Evolutionary conservation across 2,888 invertebrate genomes (phyloP).

Genomic region (Dromius quadrimaculatus): DNA sequence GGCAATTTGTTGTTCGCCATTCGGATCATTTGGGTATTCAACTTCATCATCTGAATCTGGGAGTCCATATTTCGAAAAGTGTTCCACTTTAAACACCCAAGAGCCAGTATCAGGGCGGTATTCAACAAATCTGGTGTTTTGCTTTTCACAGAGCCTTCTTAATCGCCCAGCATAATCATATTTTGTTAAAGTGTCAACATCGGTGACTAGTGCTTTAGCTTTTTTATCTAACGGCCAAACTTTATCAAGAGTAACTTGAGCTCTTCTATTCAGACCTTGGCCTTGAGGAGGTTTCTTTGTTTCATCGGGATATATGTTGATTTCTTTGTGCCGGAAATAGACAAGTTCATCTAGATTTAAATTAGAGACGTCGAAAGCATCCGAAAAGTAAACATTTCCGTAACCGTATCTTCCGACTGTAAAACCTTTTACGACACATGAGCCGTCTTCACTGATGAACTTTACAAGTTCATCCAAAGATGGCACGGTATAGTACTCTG

Average conservation of each 20-base stretch:
- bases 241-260: conserved; percentile 91
- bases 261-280: conserved; percentile 87
- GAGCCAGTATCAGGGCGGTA: conserved; percentile 96
- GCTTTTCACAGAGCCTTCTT: conserved; percentile 85
- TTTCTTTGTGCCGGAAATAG: conserved; percentile 93
- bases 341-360: conserved; percentile 91
- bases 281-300: conserved; percentile 89
- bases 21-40: neutral
- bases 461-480: conserved; percentile 82
- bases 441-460: conserved; percentile 79
- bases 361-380: conserved; percentile 85
- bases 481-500: conserved; percentile 94
- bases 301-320: conserved; percentile 94
- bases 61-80: conserved; percentile 92
- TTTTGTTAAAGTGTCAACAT: conserved; percentile 79
- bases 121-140: conserved; percentile 92
- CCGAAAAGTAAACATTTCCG: conserved; percentile 90
- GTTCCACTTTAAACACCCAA: conserved; percentile 96
- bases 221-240: conserved; percentile 95
- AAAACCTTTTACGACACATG: conserved; percentile 85
- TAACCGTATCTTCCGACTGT: conserved; percentile 91
- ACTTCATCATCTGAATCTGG: conserved; percentile 84
- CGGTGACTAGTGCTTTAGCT: conserved; percentile 82
- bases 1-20: neutral
- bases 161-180: conserved; percentile 91